A percentile compares a stretch with the other conserved stretches of the same genome.
phyloP scores from a whole-genome alignment of 1,140 invertebrate genomes.

The Temnothorax longispinosus region DNA sequence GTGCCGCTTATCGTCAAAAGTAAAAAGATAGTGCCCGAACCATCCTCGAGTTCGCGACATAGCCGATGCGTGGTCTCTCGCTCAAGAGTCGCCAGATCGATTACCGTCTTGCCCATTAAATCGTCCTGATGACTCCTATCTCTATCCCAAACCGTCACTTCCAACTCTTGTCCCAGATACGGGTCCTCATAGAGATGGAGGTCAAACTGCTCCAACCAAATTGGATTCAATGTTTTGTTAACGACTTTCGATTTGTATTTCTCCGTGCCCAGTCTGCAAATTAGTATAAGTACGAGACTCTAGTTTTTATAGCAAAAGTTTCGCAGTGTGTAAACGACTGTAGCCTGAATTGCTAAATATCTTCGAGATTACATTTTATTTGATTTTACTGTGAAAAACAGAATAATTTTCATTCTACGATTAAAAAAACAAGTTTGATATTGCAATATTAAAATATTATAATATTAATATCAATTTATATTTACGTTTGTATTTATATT shows the following conservation, averaged over 20 bases:
- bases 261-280: slow-evolving; percentile 95
- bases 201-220: slow-evolving; percentile 99
- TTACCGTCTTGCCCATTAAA: slow-evolving; percentile 94
- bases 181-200: slow-evolving; percentile 97
- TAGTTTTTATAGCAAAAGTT: slow-evolving; percentile 10
- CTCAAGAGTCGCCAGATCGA: slow-evolving; percentile 94
- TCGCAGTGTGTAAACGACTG: not conserved
- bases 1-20: slow-evolving; percentile 98
- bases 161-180: slow-evolving; percentile 92
- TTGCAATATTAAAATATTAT: not conserved
- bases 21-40: slow-evolving; percentile 94
- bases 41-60: slow-evolving; percentile 95
- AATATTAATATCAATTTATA: not conserved
- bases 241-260: slow-evolving; percentile 99
- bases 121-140: slow-evolving; percentile 94
- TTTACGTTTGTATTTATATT: not conserved
- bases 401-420: not conserved
- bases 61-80: slow-evolving; percentile 96
- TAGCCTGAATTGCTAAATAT: slow-evolving; percentile 4
- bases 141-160: slow-evolving; percentile 96
- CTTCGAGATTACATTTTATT: not conserved
- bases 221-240: slow-evolving; percentile 93
- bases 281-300: not conserved
- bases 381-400: not conserved
- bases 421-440: not conserved